These are phyloP conservation scores for Druon quercuslanigerum DNA, from an alignment of 1,140 invertebrate genomes.

Conservation along the genomic window DNA sequence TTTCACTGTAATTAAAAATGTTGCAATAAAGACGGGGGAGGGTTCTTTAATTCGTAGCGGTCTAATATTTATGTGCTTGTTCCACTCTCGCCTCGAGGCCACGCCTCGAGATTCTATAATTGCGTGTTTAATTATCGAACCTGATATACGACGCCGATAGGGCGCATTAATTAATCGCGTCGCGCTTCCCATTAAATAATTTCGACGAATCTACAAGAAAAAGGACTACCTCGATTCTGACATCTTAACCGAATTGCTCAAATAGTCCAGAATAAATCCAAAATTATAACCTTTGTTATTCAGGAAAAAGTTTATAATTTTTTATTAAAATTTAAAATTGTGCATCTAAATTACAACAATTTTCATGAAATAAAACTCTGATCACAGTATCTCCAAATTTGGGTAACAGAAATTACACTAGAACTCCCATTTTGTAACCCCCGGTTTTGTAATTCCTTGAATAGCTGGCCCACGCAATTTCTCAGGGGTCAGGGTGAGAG, in stretches of 20 bases:
- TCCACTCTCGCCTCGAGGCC: conserved; percentile 53
- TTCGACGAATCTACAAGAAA: background rate
- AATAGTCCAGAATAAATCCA: too few relatives aligned
- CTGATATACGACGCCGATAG: conserved; percentile 59
- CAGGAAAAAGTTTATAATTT: too few relatives aligned
- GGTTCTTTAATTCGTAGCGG: conserved; percentile 58
- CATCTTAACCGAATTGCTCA: background rate
- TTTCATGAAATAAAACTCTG: too few relatives aligned
- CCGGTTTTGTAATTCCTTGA: too few relatives aligned
- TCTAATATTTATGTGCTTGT: conserved; percentile 56
- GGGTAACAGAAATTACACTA: too few relatives aligned
- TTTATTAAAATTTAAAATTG: too few relatives aligned
- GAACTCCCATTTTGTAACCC: too few relatives aligned
- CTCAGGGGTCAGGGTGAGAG: too few relatives aligned
- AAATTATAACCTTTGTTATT: too few relatives aligned
- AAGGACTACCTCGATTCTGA: background rate
- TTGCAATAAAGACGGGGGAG: conserved; percentile 60
- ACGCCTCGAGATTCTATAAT: conserved; percentile 68
- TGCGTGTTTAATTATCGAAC: conserved; percentile 66
- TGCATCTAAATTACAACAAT: too few relatives aligned
- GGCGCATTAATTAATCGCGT: conserved; percentile 62
- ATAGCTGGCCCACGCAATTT: too few relatives aligned
- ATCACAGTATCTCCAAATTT: too few relatives aligned
- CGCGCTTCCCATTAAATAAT: conserved; percentile 6
- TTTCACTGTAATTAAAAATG: conserved; percentile 69